A percentile compares a stretch with the other conserved stretches of the same genome.
phyloP scores from a whole-genome alignment of 2,797 vertebrate species.

The Myotis planiceps region DNA sequence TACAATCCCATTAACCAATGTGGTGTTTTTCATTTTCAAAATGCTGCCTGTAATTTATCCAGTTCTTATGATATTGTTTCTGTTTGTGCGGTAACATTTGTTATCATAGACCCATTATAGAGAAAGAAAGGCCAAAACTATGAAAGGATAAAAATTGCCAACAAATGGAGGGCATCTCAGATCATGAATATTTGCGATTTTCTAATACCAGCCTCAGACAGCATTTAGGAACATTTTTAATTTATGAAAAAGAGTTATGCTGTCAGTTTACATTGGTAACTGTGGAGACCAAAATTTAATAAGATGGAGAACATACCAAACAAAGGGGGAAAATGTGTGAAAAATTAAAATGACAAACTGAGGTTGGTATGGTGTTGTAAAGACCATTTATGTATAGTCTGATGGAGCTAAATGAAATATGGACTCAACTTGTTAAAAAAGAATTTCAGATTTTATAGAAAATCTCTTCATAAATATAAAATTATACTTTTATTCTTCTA shows the following conservation, averaged over 20 bases:
- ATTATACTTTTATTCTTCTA: background rate
- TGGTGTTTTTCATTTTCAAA: background rate
- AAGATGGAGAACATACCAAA: background rate
- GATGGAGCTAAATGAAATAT: background rate
- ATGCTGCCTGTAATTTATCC: background rate
- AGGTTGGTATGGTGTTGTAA: background rate
- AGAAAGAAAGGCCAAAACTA: background rate
- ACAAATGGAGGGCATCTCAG: background rate
- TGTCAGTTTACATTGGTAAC: background rate
- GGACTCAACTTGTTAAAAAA: background rate
- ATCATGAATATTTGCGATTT: background rate
- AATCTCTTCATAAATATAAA: conserved; percentile 43
- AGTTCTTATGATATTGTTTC: background rate
- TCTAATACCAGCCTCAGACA: background rate
- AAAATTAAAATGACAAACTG: conserved; percentile 3
- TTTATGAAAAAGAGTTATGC: background rate
- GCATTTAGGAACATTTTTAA: background rate
- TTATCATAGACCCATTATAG: background rate
- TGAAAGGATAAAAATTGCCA: background rate
- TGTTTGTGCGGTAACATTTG: background rate
- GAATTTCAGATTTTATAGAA: conserved; percentile 26
- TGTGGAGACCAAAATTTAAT: background rate
- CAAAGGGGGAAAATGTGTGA: conserved; percentile 46
- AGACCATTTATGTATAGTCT: background rate
- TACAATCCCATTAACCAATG: background rate